Conservation (phyloP, 2,888 invertebrate genomes). For the Desoria tigrina region DNA sequence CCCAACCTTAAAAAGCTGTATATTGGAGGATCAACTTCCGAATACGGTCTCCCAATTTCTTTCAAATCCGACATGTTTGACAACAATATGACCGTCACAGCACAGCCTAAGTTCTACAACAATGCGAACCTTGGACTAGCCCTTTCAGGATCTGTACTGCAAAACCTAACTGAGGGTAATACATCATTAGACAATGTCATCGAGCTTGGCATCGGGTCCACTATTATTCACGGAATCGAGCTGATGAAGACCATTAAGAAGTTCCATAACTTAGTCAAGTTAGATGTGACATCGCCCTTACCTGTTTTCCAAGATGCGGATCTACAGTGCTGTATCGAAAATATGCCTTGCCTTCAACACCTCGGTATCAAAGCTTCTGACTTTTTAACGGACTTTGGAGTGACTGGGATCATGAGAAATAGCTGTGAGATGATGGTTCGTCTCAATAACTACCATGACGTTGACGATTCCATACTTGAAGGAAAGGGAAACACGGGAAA, state of each 20-base stretch:
- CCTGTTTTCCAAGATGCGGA: conserved; percentile 31
- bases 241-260: conserved; percentile 3
- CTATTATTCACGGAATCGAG: conserved; percentile 9
- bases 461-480: conserved; percentile 9
- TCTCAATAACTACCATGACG: conserved; percentile 20
- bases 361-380: conserved; percentile 28
- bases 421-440: conserved; percentile 28
- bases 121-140: not conserved
- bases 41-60: not conserved
- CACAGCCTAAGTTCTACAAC: not conserved
- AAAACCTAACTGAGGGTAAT: no score
- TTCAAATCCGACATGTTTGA: conserved; percentile 5
- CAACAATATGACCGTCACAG: not conserved
- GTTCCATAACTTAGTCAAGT: not conserved
- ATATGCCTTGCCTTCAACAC: conserved; percentile 22
- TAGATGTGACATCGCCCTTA: conserved; percentile 27
- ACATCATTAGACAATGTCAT: not conserved
- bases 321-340: conserved; percentile 31
- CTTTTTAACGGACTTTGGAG: conserved; percentile 34
- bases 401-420: conserved; percentile 30
- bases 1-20: conserved; percentile 22
- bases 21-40: conserved; percentile 22
- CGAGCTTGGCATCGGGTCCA: not conserved
- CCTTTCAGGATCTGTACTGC: not conserved
- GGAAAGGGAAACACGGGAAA: conserved; percentile 16